A percentile compares a stretch with the other conserved stretches of the same genome.
These are phyloP conservation scores for Orthonyx spaldingii DNA, from an alignment of 2,113 vertebrate species.

Conservation along the genomic window DNA sequence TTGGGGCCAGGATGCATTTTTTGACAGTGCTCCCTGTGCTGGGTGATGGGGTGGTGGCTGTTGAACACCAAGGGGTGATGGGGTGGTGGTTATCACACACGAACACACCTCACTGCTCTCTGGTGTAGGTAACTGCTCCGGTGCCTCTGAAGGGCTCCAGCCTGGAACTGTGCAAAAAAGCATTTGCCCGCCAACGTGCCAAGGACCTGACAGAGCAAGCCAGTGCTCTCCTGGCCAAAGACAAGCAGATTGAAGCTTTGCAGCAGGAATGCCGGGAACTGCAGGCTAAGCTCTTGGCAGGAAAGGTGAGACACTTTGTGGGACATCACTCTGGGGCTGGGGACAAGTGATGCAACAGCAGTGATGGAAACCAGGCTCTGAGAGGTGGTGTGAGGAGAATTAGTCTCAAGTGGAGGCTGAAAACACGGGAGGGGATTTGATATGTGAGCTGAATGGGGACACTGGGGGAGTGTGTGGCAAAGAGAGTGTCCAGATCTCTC, in stretches of 20 bases:
- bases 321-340: neutral
- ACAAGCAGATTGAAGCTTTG: constrained; percentile 90
- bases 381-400: neutral
- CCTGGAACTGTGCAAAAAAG: constrained; percentile 87
- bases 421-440: neutral
- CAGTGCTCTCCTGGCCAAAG: constrained; percentile 87
- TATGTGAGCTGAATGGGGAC: neutral
- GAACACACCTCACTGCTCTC: neutral
- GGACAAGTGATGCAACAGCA: neutral
- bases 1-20: neutral
- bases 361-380: neutral
- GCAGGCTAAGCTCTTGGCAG: constrained; percentile 76
- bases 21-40: neutral
- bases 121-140: constrained; percentile 83
- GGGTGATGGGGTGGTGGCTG: neutral
- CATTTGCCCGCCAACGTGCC: constrained; percentile 88
- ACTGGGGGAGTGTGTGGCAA: neutral
- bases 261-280: constrained; percentile 87
- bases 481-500: neutral
- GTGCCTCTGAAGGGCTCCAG: constrained; percentile 78
- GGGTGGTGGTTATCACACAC: neutral
- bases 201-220: constrained; percentile 91
- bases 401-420: neutral
- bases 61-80: neutral
- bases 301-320: constrained; percentile 76